These are phyloP conservation scores for Vimba vimba DNA, from an alignment of 2,113 vertebrate species.

Conservation along the genomic window DNA sequence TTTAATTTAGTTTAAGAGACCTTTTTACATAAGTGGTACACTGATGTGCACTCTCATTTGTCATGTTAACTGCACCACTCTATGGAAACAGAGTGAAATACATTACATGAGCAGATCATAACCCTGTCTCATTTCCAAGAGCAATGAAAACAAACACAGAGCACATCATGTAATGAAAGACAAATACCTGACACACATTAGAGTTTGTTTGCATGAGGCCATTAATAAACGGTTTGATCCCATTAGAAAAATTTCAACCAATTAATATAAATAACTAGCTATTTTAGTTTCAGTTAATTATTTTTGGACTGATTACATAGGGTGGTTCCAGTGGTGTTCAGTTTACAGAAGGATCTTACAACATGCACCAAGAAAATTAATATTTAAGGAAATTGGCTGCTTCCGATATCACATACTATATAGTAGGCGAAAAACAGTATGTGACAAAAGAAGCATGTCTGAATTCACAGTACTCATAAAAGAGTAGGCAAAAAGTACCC, in stretches of 20 bases:
- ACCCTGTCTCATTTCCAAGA: conserved; percentile 1
- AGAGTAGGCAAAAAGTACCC: too few species aligned
- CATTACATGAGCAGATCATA: conserved; percentile 1
- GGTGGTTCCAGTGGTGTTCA: neutral
- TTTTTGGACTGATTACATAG: neutral
- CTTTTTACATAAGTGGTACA: neutral
- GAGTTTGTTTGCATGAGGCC: neutral
- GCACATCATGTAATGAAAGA: neutral
- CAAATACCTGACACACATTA: neutral
- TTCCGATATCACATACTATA: too few species aligned
- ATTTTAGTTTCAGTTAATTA: neutral
- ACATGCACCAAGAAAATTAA: conserved; percentile 37
- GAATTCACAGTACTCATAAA: too few species aligned
- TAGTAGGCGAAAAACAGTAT: too few species aligned
- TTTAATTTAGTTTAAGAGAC: neutral
- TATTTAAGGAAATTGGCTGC: neutral
- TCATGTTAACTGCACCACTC: conserved; percentile 25
- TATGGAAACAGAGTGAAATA: conserved; percentile 7
- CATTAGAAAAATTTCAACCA: neutral
- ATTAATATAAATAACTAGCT: neutral
- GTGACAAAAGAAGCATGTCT: too few species aligned
- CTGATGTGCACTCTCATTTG: neutral
- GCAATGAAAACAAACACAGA: conserved; percentile 5
- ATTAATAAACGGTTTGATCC: neutral
- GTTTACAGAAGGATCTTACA: conserved; percentile 10